phyloP scores from a whole-genome alignment of 2,113 vertebrate genomes.

The Dicerorhinus sumatrensis region DNA sequence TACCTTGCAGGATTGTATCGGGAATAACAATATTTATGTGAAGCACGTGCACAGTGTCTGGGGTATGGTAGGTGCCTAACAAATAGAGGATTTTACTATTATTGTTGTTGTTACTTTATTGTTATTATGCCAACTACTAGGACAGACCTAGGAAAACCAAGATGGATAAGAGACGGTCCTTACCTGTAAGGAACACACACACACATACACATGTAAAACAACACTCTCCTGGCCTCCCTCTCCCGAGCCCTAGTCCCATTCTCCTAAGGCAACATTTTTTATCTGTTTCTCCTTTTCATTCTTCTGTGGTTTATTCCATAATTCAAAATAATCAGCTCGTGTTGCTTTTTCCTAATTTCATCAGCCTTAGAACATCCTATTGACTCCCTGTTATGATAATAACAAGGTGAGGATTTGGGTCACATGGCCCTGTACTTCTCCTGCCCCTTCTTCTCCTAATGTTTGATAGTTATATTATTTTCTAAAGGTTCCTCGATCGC shows the following conservation, averaged over 20 bases:
- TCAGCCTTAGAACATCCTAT: not conserved
- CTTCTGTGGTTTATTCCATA: not conserved
- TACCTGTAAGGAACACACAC: not conserved
- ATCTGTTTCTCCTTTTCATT: not conserved
- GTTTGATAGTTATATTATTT: not conserved
- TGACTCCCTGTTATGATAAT: not conserved
- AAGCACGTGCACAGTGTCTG: not conserved
- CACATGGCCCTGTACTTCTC: no score
- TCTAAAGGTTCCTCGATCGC: not conserved
- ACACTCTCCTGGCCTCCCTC: not conserved
- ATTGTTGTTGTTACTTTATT: not conserved
- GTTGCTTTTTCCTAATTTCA: not conserved
- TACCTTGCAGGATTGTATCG: not conserved
- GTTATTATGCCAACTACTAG: not conserved
- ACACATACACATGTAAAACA: not conserved
- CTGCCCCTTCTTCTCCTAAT: not conserved
- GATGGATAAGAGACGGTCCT: not conserved
- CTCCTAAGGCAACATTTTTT: not conserved
- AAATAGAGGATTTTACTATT: not conserved
- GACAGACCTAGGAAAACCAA: not conserved
- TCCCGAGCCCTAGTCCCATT: not conserved
- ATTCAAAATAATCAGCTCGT: not conserved
- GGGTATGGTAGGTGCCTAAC: not conserved
- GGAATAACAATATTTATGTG: not conserved
- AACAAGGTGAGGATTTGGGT: not conserved